Evolutionary conservation across 2,113 vertebrate genomes (phyloP), one percentile per base, ranked within the genome.

Genomic region (rabbit (Oryctolagus cuniculus)): DNA sequence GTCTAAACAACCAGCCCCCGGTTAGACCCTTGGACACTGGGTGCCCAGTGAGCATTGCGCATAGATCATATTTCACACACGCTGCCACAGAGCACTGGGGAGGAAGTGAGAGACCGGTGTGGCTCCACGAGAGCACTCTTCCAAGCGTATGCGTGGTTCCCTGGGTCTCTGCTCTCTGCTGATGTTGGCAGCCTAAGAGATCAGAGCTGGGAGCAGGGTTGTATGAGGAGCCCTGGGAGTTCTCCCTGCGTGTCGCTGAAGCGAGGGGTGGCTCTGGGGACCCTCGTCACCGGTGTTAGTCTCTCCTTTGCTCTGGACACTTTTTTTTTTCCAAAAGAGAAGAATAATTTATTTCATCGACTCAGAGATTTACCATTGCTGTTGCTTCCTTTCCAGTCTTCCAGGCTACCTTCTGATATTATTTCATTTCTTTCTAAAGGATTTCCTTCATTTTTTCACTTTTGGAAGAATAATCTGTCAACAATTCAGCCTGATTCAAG

Each of bases 401-500:
- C 22, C 22, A 74, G 36, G 36, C 25, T 74, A 24, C 72, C 36
- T 24, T 25, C 72, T 7, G 72, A 22, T 25, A 74, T 44, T 44
- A 44, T 74, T 44, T 44, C 36, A 74, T 74, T 74, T 74, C 22
- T 74, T 74, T 44, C 44, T 44, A 44, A 44, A 44, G 44, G 44
- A 7, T 44, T 44, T 44, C 44, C 44, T 44, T 44, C 44, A 44
- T 44, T 44, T 44, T 44, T 44, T 38, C 6, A 44, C 7, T 92
- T 90, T 34, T 84, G 21, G 25, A 67, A 95, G 36, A 87, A 87
- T 93, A 95, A 79, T 49, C 34, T 94, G 44, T 8, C 61, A 51
- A 36, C 21, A n/a, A 72, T 94, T 95, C 31, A 94, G 12, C 53
- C 73, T 90, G 25, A 63, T 90, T 95, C 31, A 79, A 75, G 66